Base-by-base conservation (phyloP, 2,113 vertebrate species). In the Tonatia bakeri region DNA sequence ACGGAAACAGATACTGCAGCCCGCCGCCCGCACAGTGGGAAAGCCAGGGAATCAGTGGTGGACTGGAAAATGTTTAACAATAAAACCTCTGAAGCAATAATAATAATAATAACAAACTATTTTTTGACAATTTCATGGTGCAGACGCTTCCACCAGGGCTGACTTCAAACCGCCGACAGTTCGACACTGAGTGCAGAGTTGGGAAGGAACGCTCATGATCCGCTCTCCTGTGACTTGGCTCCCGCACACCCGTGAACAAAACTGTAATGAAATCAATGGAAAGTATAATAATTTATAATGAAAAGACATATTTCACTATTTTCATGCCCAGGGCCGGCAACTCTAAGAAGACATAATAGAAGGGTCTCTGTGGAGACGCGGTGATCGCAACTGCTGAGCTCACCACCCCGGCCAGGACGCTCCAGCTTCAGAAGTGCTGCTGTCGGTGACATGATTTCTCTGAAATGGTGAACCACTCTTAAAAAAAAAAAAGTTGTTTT, bases 81-180 rank as follows among this genome's bases (percentile, higher is more conserved):
- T 73, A 4, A 2, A 65, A 69, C 45, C 45, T 83, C 43, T 26
- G n/a, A 88, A 94, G 65, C 9, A 54, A 89, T 54, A 73, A 24
- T 2, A 24, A 87, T 6, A 43, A 43, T 38, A 75, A 31, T 43
- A 17, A 91, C 64, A 75, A 26, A 5, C 75, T 94, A 79, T 43
- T 24, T 59, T 69, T 90, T 26, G 65, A 83, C 85, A 86, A 80
- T 94, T 96, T 75, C 87, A 3, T 75, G 88, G 81, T 88, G 61
- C 88, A 92, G 96, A 96, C 77, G 61, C 81, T 92, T 94, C 94
- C 88, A 81, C 85, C 54, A n/a, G 45, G 38, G 81, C 72, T 72
- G 65, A 85, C 73, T 96, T 94, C 77, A 88, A 73, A 54, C 59
- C 19, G 50, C 69, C 7, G 22, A 43, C 1, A 2, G 33, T 38